A percentile compares a stretch with the other conserved stretches of the same genome.
These are phyloP conservation scores for Erinaceus europaeus DNA, from an alignment of 2,113 vertebrate species.

Conservation along the genomic window DNA sequence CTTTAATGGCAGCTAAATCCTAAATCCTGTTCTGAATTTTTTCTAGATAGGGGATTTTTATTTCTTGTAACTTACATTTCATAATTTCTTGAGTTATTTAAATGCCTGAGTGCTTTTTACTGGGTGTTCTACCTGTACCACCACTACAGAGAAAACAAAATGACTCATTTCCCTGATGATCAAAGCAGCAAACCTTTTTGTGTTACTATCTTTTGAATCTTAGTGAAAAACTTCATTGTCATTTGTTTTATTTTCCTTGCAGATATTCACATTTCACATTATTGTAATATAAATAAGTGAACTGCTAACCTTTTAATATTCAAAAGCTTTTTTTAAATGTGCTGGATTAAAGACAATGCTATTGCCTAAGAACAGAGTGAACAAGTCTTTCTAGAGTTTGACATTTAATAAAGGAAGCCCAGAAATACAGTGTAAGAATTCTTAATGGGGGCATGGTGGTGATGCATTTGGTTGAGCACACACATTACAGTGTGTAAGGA, in stretches of 20 bases:
- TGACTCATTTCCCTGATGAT: conserved; percentile 51
- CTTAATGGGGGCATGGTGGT: too few species aligned
- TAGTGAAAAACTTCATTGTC: conserved; percentile 11
- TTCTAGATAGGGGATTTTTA: conserved; percentile 46
- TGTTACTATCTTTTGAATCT: conserved; percentile 33
- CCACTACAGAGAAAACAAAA: conserved; percentile 61
- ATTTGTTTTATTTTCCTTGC: conserved; percentile 54
- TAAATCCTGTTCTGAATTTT: conserved; percentile 34
- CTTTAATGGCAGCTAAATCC: conserved; percentile 48
- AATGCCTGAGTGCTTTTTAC: conserved; percentile 33
- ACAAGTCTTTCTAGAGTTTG: conserved; percentile 9
- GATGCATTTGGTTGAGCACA: too few species aligned
- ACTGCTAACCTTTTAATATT: conserved; percentile 41
- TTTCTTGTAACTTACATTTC: conserved; percentile 49
- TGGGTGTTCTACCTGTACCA: conserved; percentile 22
- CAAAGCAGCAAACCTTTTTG: conserved; percentile 41
- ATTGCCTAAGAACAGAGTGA: not conserved
- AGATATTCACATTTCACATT: conserved; percentile 48
- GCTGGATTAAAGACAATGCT: conserved; percentile 46
- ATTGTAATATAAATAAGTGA: conserved; percentile 32
- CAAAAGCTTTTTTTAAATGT: conserved; percentile 59
- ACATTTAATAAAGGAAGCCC: conserved; percentile 46
- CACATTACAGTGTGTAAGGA: too few species aligned
- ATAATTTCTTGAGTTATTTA: conserved; percentile 56
- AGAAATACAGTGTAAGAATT: not conserved